Base-by-base conservation (phyloP, 2,797 vertebrate species). In the Falco peregrinus region DNA sequence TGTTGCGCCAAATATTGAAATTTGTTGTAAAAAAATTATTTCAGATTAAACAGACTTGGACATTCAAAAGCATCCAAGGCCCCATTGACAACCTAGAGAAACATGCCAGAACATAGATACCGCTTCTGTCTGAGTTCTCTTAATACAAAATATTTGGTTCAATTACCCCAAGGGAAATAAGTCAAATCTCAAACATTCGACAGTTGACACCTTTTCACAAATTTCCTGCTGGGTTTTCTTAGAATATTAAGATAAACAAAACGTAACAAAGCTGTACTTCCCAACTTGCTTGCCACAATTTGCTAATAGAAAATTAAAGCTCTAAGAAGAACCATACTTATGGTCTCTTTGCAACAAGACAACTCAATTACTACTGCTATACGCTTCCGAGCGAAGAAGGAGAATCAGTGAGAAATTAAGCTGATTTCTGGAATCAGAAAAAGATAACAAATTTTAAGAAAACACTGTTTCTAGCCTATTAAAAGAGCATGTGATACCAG, bases 71-170 rank as follows among this genome's bases (percentile, higher is more conserved):
- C 79, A 75, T 87, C 93, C 97, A 22, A 87, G 87, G 59, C 79
- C 93, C 75, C 77, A 90, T 73, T 68, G 83, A 88, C 59, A 94
- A 87, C 87, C 84, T 87, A 94, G 51, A 95, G 94, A 82, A 96
- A 97, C 11, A 9, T 0, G 4, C 9, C 35, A 89, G 48, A 91
- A 56, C 51, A 82, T 8, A 65, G 16, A 14, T 54, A 43, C 43
- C 11, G 47, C 16, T 67, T 89, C 33, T 37, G 48, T 53, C 15
- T 8, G 19, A 43, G 28, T 51, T 83, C 18, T 67, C 16, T 39
- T 48, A 28, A 60, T 54, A 57, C 8, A 61, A 57, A 41, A 24
- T 1, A 61, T 31, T 41, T 31, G 29, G 39, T 63, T 45, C 13
- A 29, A 19, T 26, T 33, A 51, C 41, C 14, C 54, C 43, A 54